Evolutionary conservation across 2,113 vertebrate species (phyloP).

Genomic region (Gavialis gangeticus): DNA sequence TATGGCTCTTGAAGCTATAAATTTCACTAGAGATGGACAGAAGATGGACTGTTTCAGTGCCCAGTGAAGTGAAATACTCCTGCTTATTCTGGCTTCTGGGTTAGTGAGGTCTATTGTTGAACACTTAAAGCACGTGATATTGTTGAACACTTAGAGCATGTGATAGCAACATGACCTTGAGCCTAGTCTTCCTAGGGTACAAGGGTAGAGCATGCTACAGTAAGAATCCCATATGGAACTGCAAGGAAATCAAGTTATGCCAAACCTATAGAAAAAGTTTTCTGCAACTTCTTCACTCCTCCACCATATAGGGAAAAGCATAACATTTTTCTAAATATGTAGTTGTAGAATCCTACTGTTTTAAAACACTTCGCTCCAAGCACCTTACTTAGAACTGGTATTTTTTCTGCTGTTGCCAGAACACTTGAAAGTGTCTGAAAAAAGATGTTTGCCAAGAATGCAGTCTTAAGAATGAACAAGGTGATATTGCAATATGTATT

Average conservation of each 20-base stretch:
- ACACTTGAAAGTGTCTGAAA: not conserved
- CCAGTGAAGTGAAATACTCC: not conserved
- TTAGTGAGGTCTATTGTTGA: not conserved
- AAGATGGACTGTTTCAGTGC: not conserved
- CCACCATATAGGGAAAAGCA: not conserved
- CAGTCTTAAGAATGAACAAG: not conserved
- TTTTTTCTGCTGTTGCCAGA: not conserved
- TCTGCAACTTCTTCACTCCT: not conserved
- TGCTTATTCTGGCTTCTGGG: not conserved
- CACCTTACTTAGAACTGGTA: not conserved
- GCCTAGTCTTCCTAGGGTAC: not conserved
- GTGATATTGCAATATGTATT: not conserved
- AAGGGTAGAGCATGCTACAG: not conserved
- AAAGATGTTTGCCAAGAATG: not conserved
- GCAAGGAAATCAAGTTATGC: not conserved
- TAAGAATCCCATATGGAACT: not conserved
- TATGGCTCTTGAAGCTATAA: not conserved
- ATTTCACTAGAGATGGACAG: not conserved
- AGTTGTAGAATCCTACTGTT: not conserved
- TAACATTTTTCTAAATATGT: not conserved
- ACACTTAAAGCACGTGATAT: not conserved
- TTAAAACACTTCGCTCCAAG: not conserved
- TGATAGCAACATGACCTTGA: not conserved
- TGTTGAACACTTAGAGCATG: too few species aligned
- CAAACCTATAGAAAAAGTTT: not conserved